phyloP scores from a whole-genome alignment of 2,888 invertebrate genomes.

The Amphipoea oculea region DNA sequence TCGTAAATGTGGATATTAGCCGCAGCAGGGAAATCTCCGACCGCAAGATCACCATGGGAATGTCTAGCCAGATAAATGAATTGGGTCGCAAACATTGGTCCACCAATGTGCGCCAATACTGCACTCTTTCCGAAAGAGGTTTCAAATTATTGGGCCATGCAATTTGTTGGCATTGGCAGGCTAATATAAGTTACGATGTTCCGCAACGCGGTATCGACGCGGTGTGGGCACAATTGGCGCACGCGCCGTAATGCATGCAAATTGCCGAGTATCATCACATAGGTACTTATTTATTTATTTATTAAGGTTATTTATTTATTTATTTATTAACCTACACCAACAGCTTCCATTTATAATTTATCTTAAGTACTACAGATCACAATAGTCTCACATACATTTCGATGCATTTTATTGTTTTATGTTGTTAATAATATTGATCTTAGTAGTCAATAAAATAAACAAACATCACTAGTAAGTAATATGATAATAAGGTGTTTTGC shows the following conservation, averaged over 20 bases:
- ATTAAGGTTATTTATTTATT: too few species aligned
- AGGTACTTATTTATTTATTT: too few species aligned
- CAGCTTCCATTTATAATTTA: neutral
- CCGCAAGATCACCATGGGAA: constrained; percentile 1
- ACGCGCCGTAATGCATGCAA: constrained; percentile 53
- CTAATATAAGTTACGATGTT: constrained; percentile 32
- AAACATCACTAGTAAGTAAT: neutral
- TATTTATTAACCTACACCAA: too few species aligned
- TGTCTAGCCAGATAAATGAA: constrained; percentile 14
- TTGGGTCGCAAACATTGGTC: constrained; percentile 22
- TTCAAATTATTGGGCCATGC: constrained; percentile 6
- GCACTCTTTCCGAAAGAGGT: neutral
- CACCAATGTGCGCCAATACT: neutral
- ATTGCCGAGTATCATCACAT: constrained; percentile 21
- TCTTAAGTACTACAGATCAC: too few species aligned
- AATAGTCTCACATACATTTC: constrained; percentile 4
- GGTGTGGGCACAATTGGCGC: constrained; percentile 41
- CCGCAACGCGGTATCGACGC: constrained; percentile 49
- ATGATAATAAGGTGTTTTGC: constrained; percentile 1
- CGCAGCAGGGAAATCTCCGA: neutral
- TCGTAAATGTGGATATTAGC: constrained; percentile 2
- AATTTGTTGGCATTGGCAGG: constrained; percentile 25
- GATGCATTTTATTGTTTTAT: neutral
- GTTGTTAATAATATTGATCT: constrained; percentile 9
- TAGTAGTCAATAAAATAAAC: constrained; percentile 1